A percentile compares a stretch with the other conserved stretches of the same genome.
Evolutionary conservation across 2,113 vertebrate species (phyloP).

Genomic region (Uropsilus gracilis): DNA sequence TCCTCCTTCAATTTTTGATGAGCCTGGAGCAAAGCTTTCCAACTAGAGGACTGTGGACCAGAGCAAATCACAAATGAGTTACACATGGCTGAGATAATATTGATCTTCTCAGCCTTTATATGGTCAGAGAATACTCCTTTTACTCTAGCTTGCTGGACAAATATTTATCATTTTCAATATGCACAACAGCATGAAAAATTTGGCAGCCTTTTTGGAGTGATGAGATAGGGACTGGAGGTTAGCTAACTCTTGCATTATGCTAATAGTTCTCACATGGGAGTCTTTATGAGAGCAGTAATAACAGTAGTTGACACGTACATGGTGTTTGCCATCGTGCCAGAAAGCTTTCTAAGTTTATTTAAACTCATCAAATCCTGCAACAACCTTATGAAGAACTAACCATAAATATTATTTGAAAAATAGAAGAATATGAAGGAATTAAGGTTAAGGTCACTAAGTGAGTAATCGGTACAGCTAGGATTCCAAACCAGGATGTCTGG

Average conservation of each 20-base stretch:
- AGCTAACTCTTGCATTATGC: not conserved
- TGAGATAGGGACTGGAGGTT: not conserved
- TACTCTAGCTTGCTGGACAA: not conserved
- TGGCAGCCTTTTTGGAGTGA: not conserved
- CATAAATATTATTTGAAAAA: conserved; percentile 30
- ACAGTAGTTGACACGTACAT: not conserved
- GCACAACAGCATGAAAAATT: not conserved
- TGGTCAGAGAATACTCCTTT: not conserved
- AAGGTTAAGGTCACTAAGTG: not conserved
- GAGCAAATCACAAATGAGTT: not conserved
- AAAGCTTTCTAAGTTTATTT: not conserved
- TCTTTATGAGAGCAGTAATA: not conserved
- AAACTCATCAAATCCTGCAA: not conserved
- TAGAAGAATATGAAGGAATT: not conserved
- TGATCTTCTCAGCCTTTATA: not conserved
- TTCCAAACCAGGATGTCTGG: not conserved
- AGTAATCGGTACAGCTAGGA: not conserved
- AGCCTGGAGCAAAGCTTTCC: not conserved
- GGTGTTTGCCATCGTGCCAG: not conserved
- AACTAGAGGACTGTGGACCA: not conserved
- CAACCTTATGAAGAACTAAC: not conserved
- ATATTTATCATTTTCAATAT: conserved; percentile 28
- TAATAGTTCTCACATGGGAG: not conserved
- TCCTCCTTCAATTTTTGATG: conserved; percentile 5
- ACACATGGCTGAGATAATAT: not conserved